phyloP scores from a whole-genome alignment of 1,140 invertebrate species.

The Drosophila rhopaloa region DNA sequence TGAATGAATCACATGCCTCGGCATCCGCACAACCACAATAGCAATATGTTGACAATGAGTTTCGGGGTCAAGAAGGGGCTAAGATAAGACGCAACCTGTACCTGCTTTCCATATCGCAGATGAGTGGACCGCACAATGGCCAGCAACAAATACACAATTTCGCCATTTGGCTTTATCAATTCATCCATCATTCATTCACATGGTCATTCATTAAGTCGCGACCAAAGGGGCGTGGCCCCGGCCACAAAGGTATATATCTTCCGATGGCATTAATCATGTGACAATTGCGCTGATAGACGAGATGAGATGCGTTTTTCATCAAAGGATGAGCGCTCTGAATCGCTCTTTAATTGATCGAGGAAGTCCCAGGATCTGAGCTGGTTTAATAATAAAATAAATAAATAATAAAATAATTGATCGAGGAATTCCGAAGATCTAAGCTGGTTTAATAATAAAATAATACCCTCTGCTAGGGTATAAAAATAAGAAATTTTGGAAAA shows the following conservation, averaged over 20 bases:
- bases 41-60: slow-evolving; percentile 68
- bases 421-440: too few relatives aligned
- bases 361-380: not conserved
- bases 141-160: slow-evolving; percentile 48
- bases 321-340: slow-evolving; percentile 12
- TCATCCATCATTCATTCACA: slow-evolving; percentile 65
- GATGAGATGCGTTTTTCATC: slow-evolving; percentile 30
- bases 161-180: slow-evolving; percentile 60
- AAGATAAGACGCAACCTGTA: slow-evolving; percentile 54
- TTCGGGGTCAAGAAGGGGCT: slow-evolving; percentile 59
- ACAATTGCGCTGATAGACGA: slow-evolving; percentile 64
- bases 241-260: slow-evolving; percentile 33
- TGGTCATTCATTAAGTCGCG: slow-evolving; percentile 60
- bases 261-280: slow-evolving; percentile 66
- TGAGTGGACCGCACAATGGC: slow-evolving; percentile 60
- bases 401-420: too few relatives aligned
- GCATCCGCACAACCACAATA: slow-evolving; percentile 24
- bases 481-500: too few relatives aligned
- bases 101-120: slow-evolving; percentile 41
- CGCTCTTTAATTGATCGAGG: not conserved
- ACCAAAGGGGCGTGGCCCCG: slow-evolving; percentile 44
- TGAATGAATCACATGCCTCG: slow-evolving; percentile 69
- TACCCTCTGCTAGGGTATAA: too few relatives aligned
- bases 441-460: too few relatives aligned
- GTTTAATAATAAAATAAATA: too few relatives aligned